phyloP scores from a whole-genome alignment of 2,888 invertebrate genomes.

The Dromius quadrimaculatus region DNA sequence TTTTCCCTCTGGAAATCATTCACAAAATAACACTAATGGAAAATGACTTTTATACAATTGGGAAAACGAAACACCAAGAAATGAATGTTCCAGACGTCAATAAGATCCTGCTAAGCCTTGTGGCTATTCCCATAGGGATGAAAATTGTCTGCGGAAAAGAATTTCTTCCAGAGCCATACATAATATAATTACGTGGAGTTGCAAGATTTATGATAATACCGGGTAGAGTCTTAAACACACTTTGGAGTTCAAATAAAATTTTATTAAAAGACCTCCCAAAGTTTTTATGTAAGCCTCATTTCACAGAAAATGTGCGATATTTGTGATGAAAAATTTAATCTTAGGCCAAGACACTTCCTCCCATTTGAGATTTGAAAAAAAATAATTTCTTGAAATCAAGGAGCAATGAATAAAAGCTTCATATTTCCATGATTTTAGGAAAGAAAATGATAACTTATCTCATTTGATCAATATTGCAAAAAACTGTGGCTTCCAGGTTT shows the following conservation, averaged over 20 bases:
- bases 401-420: too few relatives aligned
- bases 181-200: constrained; percentile 30
- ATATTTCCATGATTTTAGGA: too few relatives aligned
- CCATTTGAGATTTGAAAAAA: too few relatives aligned
- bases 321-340: too few relatives aligned
- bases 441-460: too few relatives aligned
- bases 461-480: too few relatives aligned
- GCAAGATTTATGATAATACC: constrained; percentile 10
- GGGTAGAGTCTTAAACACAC: neutral
- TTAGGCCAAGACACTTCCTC: too few relatives aligned
- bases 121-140: neutral
- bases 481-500: too few relatives aligned
- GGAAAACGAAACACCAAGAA: constrained; percentile 26
- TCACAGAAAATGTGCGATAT: too few relatives aligned
- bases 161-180: constrained; percentile 17
- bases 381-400: too few relatives aligned
- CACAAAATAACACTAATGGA: constrained; percentile 33
- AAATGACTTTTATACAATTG: constrained; percentile 34
- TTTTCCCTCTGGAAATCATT: constrained; percentile 40
- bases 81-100: constrained; percentile 30
- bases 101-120: constrained; percentile 10
- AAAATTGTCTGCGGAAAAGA: constrained; percentile 3
- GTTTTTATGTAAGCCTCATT: too few relatives aligned
- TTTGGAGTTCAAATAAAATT: constrained; percentile 21
- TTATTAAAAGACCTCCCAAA: constrained; percentile 35